phyloP scores from a whole-genome alignment of 2,888 invertebrate species.

The Nezara viridula region DNA sequence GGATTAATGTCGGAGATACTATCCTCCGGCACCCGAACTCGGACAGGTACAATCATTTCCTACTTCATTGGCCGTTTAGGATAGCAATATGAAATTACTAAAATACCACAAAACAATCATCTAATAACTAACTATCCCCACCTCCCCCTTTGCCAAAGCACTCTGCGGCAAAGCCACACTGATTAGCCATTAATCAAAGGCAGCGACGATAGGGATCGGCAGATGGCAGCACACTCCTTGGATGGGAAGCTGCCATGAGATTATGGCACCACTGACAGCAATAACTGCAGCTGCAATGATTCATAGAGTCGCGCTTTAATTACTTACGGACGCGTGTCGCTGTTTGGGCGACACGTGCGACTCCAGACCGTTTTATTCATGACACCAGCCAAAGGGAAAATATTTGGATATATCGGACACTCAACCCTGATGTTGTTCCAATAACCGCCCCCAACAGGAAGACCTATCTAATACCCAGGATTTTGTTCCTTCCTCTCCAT shows the following conservation, averaged over 20 bases:
- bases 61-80: too few species aligned
- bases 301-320: constrained; percentile 62
- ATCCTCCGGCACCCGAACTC: too few species aligned
- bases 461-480: neutral
- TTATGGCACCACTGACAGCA: constrained; percentile 34
- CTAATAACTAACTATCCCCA: neutral
- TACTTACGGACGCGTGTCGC: constrained; percentile 57
- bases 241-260: constrained; percentile 27
- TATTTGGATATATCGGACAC: constrained; percentile 61
- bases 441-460: neutral
- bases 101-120: neutral
- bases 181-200: constrained; percentile 42
- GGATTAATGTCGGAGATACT: too few species aligned
- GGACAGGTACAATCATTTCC: too few species aligned
- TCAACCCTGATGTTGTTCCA: constrained; percentile 47
- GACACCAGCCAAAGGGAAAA: constrained; percentile 56
- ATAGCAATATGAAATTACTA: too few species aligned
- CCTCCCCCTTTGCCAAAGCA: neutral
- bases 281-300: constrained; percentile 60
- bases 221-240: constrained; percentile 43
- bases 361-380: constrained; percentile 59
- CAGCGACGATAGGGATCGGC: constrained; percentile 40
- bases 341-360: constrained; percentile 55
- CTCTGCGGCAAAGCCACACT: neutral
- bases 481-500: neutral